Percentiles rank a stretch among this genome's conserved stretches.
Evolutionary conservation across 2,888 invertebrate genomes (phyloP).

Genomic region (Callinectes sapidus): DNA sequence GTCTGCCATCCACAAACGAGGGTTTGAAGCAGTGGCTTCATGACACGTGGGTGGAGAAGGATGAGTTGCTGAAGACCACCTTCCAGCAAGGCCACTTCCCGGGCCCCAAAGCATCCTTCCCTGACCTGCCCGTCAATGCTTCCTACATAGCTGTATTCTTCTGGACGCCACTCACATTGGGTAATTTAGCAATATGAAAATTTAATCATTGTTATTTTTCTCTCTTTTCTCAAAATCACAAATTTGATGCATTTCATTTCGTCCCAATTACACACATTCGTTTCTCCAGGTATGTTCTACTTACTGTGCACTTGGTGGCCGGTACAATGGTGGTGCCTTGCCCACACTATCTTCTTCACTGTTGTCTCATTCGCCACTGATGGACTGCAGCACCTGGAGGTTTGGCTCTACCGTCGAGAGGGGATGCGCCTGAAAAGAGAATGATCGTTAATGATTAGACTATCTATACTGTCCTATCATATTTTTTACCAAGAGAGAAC

Average conservation of each 20-base stretch:
- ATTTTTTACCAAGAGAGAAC: too few species aligned
- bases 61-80: constrained; percentile 74
- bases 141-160: constrained; percentile 52
- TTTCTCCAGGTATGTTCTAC: constrained; percentile 69
- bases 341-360: constrained; percentile 79
- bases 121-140: constrained; percentile 26
- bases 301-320: constrained; percentile 76
- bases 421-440: not conserved
- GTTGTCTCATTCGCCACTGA: constrained; percentile 79
- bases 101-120: not conserved
- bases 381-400: constrained; percentile 81
- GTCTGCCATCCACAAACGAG: constrained; percentile 24
- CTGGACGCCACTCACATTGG: constrained; percentile 57
- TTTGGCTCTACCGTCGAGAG: constrained; percentile 73
- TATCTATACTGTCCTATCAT: too few species aligned
- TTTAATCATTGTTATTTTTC: not conserved
- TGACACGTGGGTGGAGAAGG: constrained; percentile 74
- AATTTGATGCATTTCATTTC: too few species aligned
- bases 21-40: constrained; percentile 7
- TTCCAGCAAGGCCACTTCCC: constrained; percentile 42
- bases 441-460: not conserved
- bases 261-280: too few species aligned
- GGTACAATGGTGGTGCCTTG: constrained; percentile 80
- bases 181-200: not conserved
- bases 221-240: too few species aligned